These are phyloP conservation scores for Lobophora halterata DNA, from an alignment of 2,888 invertebrate species.

Conservation along the genomic window DNA sequence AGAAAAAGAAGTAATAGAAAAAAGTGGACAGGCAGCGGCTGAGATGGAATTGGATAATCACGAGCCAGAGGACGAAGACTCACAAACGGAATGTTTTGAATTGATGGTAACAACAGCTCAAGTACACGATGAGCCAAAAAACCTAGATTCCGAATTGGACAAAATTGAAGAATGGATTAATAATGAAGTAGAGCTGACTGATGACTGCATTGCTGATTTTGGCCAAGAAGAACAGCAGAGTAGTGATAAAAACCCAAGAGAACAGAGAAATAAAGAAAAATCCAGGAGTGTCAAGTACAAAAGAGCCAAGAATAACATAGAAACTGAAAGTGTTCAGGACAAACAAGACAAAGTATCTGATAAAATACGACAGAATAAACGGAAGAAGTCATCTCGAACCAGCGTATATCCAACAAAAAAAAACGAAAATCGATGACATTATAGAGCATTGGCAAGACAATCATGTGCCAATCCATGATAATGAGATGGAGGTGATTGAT, in stretches of 20 bases:
- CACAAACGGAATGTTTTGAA: too few species aligned
- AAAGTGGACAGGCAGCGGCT: too few species aligned
- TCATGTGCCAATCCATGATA: constrained; percentile 13
- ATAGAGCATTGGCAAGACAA: constrained; percentile 13
- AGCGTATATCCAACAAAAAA: constrained; percentile 12
- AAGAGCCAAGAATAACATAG: constrained; percentile 10
- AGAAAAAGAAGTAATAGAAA: too few species aligned
- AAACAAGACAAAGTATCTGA: constrained; percentile 7
- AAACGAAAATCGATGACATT: constrained; percentile 8
- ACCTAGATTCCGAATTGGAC: too few species aligned
- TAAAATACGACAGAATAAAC: constrained; percentile 16
- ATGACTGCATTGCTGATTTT: constrained; percentile 8
- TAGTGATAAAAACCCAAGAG: constrained; percentile 2
- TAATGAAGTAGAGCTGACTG: constrained; percentile 9
- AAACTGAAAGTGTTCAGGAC: constrained; percentile 7
- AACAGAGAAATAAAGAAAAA: constrained; percentile 9
- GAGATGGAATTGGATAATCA: too few species aligned
- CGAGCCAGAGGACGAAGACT: too few species aligned
- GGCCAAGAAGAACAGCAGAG: constrained; percentile 5
- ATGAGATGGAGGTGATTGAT: constrained; percentile 11
- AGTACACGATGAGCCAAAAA: too few species aligned
- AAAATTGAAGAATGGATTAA: constrained; percentile 9
- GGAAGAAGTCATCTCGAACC: constrained; percentile 7
- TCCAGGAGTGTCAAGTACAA: constrained; percentile 8
- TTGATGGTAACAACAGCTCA: too few species aligned